These are phyloP conservation scores for Argentina silus DNA, from an alignment of 2,797 vertebrate species.

Conservation along the genomic window DNA sequence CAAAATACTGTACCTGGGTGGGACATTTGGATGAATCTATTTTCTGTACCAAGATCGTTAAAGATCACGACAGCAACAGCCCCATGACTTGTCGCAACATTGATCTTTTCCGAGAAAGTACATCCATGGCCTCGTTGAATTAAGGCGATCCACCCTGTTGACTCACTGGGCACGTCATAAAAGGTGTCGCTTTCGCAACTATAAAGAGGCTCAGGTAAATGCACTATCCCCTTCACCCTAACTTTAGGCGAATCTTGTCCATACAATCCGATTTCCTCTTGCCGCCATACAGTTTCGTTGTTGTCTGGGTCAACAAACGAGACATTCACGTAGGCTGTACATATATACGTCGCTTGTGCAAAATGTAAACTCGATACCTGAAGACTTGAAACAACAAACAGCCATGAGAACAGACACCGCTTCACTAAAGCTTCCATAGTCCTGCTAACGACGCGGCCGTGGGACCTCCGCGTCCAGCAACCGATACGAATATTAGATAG, in stretches of 20 bases:
- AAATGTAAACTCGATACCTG: constrained; percentile 45
- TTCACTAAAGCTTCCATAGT: constrained; percentile 36
- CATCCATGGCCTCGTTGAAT: constrained; percentile 84
- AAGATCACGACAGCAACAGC: constrained; percentile 82
- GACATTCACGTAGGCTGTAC: constrained; percentile 82
- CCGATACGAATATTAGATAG: neutral
- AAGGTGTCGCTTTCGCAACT: constrained; percentile 38
- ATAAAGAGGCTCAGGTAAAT: constrained; percentile 69
- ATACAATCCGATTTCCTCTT: constrained; percentile 81
- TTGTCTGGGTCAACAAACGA: constrained; percentile 63
- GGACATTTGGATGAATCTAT: constrained; percentile 84
- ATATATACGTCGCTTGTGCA: constrained; percentile 65
- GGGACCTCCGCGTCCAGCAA: neutral
- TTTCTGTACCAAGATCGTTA: constrained; percentile 79
- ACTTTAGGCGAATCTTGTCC: constrained; percentile 81
- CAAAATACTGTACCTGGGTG: constrained; percentile 77
- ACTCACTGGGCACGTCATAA: constrained; percentile 21
- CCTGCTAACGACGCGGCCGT: neutral
- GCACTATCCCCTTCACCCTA: constrained; percentile 68
- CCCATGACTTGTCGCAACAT: constrained; percentile 69
- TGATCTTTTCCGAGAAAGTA: constrained; percentile 85
- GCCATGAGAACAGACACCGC: constrained; percentile 36
- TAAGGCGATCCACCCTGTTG: constrained; percentile 78
- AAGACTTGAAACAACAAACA: constrained; percentile 36
- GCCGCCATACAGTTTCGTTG: constrained; percentile 73